Percentiles rank a stretch among this genome's conserved stretches.
These are phyloP conservation scores for Dugesia japonica DNA, from an alignment of 2,888 invertebrate species.

Conservation along the genomic window DNA sequence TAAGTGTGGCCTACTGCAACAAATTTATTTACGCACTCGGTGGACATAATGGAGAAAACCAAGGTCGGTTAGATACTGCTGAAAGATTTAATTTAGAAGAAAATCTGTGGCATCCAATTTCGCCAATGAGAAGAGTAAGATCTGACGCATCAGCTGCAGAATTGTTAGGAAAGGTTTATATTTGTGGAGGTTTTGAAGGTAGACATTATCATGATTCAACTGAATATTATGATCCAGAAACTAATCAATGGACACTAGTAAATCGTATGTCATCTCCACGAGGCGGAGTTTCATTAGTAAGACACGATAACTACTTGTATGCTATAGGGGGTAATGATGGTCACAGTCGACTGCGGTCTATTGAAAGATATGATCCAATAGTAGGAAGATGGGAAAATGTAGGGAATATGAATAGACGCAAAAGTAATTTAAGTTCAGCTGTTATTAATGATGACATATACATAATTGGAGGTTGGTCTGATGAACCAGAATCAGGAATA, in stretches of 20 bases:
- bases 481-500: constrained; percentile 32
- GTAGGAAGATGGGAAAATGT: constrained; percentile 17
- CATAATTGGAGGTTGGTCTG: constrained; percentile 35
- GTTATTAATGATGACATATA: constrained; percentile 32
- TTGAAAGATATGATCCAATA: constrained; percentile 33
- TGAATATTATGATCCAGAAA: constrained; percentile 43
- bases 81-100: constrained; percentile 62
- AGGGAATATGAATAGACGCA: constrained; percentile 31
- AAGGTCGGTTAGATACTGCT: constrained; percentile 68
- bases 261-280: constrained; percentile 64
- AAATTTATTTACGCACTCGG: constrained; percentile 52
- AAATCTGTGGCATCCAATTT: constrained; percentile 68
- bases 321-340: constrained; percentile 45
- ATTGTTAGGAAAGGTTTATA: constrained; percentile 44
- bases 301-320: constrained; percentile 63
- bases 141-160: constrained; percentile 47
- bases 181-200: constrained; percentile 49
- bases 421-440: constrained; percentile 32
- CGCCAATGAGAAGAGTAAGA: constrained; percentile 49
- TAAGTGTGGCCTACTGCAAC: constrained; percentile 69
- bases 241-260: constrained; percentile 46
- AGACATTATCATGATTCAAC: constrained; percentile 46
- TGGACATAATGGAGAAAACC: constrained; percentile 65
- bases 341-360: constrained; percentile 11
- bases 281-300: constrained; percentile 74